Evolutionary conservation across 2,888 invertebrate species (phyloP).

Genomic region (Lasioglossum marginatum): DNA sequence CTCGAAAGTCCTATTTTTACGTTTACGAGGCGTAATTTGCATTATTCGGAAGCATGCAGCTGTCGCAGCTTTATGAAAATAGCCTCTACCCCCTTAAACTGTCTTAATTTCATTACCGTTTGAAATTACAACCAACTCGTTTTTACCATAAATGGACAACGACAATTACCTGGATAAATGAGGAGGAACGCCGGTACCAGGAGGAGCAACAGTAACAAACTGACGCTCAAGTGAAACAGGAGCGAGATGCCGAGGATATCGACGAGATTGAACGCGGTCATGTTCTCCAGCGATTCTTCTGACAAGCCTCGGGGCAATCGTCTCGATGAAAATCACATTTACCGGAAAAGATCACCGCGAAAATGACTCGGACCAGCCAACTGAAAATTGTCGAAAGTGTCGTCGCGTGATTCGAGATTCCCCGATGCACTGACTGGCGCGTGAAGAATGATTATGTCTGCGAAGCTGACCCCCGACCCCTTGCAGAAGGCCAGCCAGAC

Average conservation of each 20-base stretch:
- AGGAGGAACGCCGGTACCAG: slow-evolving; percentile 64
- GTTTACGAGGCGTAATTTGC: too few species aligned
- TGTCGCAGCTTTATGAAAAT: too few species aligned
- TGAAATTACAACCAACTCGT: too few species aligned
- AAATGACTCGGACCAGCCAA: not conserved
- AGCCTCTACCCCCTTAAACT: too few species aligned
- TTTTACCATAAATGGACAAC: too few species aligned
- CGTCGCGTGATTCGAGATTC: slow-evolving; percentile 35
- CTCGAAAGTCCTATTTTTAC: too few species aligned
- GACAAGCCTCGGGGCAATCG: not conserved
- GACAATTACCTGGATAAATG: slow-evolving; percentile 68
- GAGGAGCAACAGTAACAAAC: slow-evolving; percentile 55
- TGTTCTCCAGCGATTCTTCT: slow-evolving; percentile 8
- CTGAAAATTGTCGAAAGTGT: slow-evolving; percentile 40
- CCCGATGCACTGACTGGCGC: slow-evolving; percentile 41
- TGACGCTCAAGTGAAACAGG: slow-evolving; percentile 60
- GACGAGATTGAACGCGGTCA: slow-evolving; percentile 40
- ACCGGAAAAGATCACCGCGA: slow-evolving; percentile 12
- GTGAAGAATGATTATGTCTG: slow-evolving; percentile 49
- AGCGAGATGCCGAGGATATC: slow-evolving; percentile 60
- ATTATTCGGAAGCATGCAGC: too few species aligned
- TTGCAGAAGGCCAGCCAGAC: slow-evolving; percentile 58
- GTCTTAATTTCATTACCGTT: too few species aligned
- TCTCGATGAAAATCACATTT: too few species aligned
- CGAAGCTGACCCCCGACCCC: slow-evolving; percentile 57